These are phyloP conservation scores for Peromyscus attwateri DNA, from an alignment of 2,797 vertebrate genomes.

Conservation along the genomic window DNA sequence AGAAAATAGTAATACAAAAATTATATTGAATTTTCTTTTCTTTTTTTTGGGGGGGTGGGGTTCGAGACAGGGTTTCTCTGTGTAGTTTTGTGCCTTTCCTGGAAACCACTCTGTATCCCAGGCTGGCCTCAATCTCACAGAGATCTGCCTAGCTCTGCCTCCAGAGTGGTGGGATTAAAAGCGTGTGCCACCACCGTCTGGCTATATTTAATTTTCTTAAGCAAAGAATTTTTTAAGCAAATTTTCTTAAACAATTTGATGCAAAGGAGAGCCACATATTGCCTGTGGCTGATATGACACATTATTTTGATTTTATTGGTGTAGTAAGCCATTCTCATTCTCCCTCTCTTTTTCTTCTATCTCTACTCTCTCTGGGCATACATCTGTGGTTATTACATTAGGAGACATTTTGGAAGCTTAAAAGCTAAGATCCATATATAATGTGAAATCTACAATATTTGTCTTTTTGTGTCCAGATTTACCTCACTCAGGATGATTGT, in stretches of 20 bases:
- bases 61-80: too few relatives aligned
- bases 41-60: too few relatives aligned
- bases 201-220: background rate
- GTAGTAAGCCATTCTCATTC: background rate
- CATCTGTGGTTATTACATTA: background rate
- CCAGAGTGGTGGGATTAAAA: too few relatives aligned
- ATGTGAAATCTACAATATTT: background rate
- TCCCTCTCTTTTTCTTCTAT: background rate
- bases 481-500: background rate
- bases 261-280: background rate
- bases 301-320: fast-evolving
- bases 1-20: background rate
- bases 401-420: background rate
- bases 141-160: too few relatives aligned
- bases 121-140: too few relatives aligned
- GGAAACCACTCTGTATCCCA: too few relatives aligned
- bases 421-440: background rate
- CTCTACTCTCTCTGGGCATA: background rate
- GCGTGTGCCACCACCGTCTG: too few relatives aligned
- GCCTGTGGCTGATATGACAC: background rate
- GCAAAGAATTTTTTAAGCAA: background rate
- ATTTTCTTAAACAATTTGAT: background rate
- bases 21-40: background rate
- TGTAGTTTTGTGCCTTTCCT: too few relatives aligned
- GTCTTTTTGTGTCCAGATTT: background rate